Evolutionary conservation across 2,113 vertebrate species (phyloP).

Genomic region (Chiloscyllium plagiosum): DNA sequence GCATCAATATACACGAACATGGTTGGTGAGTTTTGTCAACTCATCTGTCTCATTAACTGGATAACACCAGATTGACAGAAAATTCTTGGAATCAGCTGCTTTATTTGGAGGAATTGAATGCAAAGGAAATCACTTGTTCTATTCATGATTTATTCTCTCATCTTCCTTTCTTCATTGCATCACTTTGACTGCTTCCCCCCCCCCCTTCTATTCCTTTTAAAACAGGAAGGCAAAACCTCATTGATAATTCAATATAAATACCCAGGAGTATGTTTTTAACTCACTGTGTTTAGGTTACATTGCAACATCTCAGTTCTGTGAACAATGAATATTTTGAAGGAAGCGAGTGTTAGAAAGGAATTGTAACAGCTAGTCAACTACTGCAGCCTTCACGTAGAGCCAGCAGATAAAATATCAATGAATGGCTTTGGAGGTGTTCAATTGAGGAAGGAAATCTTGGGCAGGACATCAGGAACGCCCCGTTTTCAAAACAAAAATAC

Average conservation of each 20-base stretch:
- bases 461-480: background rate
- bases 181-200: background rate
- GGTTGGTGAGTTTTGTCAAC: background rate
- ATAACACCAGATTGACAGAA: background rate
- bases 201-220: background rate
- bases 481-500: background rate
- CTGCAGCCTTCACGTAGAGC: background rate
- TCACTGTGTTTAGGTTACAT: background rate
- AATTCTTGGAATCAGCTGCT: background rate
- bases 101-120: background rate
- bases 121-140: background rate
- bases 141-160: background rate
- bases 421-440: background rate
- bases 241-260: background rate
- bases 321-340: background rate
- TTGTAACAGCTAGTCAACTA: background rate
- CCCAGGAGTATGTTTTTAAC: background rate
- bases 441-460: background rate
- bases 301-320: background rate
- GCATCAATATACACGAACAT: background rate
- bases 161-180: background rate
- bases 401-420: background rate
- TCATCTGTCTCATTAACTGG: background rate
- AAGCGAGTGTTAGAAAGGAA: background rate
- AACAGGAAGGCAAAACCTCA: background rate